Base-by-base conservation (phyloP, 2,888 invertebrate genomes). In the Physocephala rufipes region DNA sequence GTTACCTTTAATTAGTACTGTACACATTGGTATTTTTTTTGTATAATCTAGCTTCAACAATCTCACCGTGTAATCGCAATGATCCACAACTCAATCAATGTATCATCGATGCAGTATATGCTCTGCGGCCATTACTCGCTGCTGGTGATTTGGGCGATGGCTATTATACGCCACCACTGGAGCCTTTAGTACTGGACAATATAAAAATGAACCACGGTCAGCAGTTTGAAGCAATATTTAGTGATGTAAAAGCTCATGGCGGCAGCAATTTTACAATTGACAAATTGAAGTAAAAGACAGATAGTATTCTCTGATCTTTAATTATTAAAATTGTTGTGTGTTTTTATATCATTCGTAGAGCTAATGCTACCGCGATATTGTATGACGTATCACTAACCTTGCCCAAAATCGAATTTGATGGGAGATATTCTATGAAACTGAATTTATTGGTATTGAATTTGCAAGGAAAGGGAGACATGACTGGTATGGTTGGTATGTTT, bases 201-300 rank as follows among this genome's bases (percentile, higher is more conserved):
- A 86, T 86, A 43, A 81, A 84, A 63, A 80, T 86, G 76, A 81
- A 82, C 0, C 76, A 82, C 19, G 82, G 85, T 21, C 79, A 78
- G 51, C 85, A 86, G 61, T 86, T 86, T 71, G 79, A 81, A 72
- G 86, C 86, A 0, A 77, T 81, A 0, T 86, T 86, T 53, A 82
- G 81, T 43, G 81, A 85, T 7, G 79, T 86, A 26, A 73, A 80
- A 70, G 86, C 85, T 0, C 78, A 72, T 0, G 86, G 86, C 4
- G 86, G 86, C 59, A 86, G 86, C 71, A 81, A 84, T 74, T 86
- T 86, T 69, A 78, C 80, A n/a, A 85, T 86, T 30, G 84, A 86
- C 71, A 83, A 84, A 67, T 76, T 86, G 28, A 80, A 80, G 86
- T 86, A 76, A 74, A 80, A 77, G 61, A 5, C 19, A 21, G 36